Evolutionary conservation across 1,140 invertebrate species (phyloP).

Genomic region (Acromyrmex heyeri): DNA sequence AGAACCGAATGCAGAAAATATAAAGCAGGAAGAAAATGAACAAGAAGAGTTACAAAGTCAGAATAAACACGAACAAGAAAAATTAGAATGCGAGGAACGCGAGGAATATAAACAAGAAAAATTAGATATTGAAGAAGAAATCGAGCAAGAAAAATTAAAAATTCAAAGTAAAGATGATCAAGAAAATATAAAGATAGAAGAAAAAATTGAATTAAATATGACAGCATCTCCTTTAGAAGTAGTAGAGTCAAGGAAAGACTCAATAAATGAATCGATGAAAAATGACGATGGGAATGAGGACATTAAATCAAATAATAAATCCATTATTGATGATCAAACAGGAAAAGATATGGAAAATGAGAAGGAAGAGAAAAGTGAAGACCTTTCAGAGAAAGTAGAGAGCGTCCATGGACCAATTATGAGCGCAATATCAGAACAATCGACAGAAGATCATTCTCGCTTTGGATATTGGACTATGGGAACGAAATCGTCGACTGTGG

Average conservation of each 20-base stretch:
- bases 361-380: background rate
- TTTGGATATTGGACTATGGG: slow-evolving; percentile 9
- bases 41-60: slow-evolving; percentile 5
- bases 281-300: background rate
- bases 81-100: background rate
- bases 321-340: background rate
- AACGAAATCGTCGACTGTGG: slow-evolving; percentile 45
- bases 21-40: slow-evolving; percentile 3
- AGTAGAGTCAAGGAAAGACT: slow-evolving; percentile 33
- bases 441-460: slow-evolving; percentile 15
- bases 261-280: slow-evolving; percentile 1
- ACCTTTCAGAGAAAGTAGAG: background rate
- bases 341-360: background rate
- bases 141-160: slow-evolving; percentile 16
- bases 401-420: slow-evolving; percentile 40
- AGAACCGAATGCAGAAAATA: background rate
- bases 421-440: slow-evolving; percentile 32
- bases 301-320: slow-evolving; percentile 3
- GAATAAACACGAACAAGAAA: slow-evolving; percentile 20
- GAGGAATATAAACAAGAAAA: background rate
- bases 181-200: background rate
- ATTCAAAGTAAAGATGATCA: background rate
- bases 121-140: background rate
- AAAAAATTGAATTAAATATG: slow-evolving; percentile 10
- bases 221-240: background rate